Evolutionary conservation across 1,140 invertebrate genomes (phyloP).

Genomic region (Catajapyx aquilonaris): DNA sequence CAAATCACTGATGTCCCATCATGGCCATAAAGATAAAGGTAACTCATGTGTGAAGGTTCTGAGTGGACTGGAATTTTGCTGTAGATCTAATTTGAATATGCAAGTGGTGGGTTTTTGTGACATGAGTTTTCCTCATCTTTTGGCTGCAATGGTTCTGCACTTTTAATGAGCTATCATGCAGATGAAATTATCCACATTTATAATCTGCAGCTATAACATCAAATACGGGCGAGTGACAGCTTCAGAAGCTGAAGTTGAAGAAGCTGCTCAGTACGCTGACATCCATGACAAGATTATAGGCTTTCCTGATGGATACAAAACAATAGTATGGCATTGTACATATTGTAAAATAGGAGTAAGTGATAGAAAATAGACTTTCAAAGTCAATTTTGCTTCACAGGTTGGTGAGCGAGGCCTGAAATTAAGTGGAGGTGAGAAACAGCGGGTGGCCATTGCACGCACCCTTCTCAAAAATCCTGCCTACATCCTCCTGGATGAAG

Average conservation of each 20-base stretch:
- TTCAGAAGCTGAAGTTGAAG: constrained; percentile 57
- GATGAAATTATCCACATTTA: constrained; percentile 1
- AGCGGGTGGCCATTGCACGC: constrained; percentile 77
- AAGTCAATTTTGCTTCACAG: too few relatives aligned
- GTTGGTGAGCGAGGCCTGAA: constrained; percentile 59
- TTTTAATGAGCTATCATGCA: too few relatives aligned
- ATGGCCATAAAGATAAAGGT: too few relatives aligned
- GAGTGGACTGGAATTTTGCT: too few relatives aligned
- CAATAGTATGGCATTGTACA: constrained; percentile 36
- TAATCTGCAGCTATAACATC: constrained; percentile 63
- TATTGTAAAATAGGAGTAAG: too few relatives aligned
- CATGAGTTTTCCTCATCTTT: background rate
- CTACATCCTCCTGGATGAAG: constrained; percentile 78
- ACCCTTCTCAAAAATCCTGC: constrained; percentile 69
- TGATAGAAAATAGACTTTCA: too few relatives aligned
- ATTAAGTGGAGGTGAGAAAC: constrained; percentile 77
- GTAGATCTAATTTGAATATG: too few relatives aligned
- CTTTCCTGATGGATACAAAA: constrained; percentile 75
- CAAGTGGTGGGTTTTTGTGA: too few relatives aligned
- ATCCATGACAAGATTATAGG: constrained; percentile 79
- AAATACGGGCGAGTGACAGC: constrained; percentile 69
- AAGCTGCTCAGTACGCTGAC: constrained; percentile 75
- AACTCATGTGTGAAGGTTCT: too few relatives aligned
- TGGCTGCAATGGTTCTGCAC: too few relatives aligned
- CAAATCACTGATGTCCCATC: too few relatives aligned